Percentiles rank a stretch among this genome's conserved stretches.
Conservation (phyloP, 2,888 invertebrate genomes). For the Mycalesis mineus region DNA sequence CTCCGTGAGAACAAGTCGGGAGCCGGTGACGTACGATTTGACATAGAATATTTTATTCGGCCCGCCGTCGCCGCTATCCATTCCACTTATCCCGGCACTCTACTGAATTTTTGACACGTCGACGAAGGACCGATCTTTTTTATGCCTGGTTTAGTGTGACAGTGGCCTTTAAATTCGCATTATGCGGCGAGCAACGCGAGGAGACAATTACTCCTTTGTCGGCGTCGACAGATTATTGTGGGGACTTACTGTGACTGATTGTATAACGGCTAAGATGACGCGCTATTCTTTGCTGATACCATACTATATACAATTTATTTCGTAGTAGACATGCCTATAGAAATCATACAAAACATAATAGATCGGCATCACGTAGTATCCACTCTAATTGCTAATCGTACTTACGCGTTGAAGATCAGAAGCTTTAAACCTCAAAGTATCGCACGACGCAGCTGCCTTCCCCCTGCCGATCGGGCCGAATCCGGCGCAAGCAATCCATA, state of each 20-base stretch:
- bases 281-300: constrained; percentile 23
- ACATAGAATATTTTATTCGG: constrained; percentile 75
- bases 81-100: constrained; percentile 74
- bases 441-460: constrained; percentile 33
- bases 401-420: neutral
- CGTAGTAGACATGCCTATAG: neutral
- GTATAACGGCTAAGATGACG: constrained; percentile 34
- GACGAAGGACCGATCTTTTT: constrained; percentile 64
- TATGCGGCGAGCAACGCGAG: constrained; percentile 43
- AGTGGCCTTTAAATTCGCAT: constrained; percentile 66
- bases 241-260: constrained; percentile 34
- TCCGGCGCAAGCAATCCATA: constrained; percentile 76
- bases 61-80: constrained; percentile 65
- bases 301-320: neutral
- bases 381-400: neutral
- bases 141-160: constrained; percentile 66
- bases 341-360: too few species aligned
- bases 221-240: constrained; percentile 34
- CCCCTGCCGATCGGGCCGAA: constrained; percentile 61
- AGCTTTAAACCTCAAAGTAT: constrained; percentile 5
- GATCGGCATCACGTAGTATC: too few species aligned
- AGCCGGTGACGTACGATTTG: constrained; percentile 76
- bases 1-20: constrained; percentile 66
- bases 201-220: constrained; percentile 43
- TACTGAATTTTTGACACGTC: constrained; percentile 76